These are phyloP conservation scores for Melanargia galathea DNA, from an alignment of 2,888 invertebrate genomes.

Conservation along the genomic window DNA sequence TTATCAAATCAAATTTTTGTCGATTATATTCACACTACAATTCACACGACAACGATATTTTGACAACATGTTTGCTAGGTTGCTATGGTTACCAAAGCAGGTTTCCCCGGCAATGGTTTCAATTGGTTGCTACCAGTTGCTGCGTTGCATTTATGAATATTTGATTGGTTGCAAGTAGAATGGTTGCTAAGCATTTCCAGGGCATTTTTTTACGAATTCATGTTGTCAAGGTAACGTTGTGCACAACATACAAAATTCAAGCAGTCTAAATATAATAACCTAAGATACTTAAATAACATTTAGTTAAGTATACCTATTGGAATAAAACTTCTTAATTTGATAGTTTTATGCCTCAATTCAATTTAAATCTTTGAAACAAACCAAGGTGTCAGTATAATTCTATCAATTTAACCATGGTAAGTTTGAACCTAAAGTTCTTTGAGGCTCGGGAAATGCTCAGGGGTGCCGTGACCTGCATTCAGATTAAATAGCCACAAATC, in stretches of 20 bases:
- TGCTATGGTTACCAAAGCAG: slow-evolving; percentile 1
- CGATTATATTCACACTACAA: too few species aligned
- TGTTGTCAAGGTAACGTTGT: slow-evolving; percentile 22
- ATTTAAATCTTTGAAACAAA: too few species aligned
- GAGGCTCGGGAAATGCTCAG: too few species aligned
- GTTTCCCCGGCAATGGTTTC: too few species aligned
- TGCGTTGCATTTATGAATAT: background rate
- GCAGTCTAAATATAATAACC: background rate
- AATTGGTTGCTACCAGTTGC: too few species aligned
- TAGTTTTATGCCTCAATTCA: too few species aligned
- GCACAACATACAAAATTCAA: background rate
- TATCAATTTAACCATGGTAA: slow-evolving; percentile 6
- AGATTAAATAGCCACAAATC: too few species aligned
- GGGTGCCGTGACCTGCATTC: too few species aligned
- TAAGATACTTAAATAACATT: background rate
- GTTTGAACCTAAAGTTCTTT: too few species aligned
- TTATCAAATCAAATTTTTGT: slow-evolving; percentile 5
- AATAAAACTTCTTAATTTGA: too few species aligned
- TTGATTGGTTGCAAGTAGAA: background rate
- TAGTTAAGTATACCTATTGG: background rate
- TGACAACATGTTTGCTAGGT: background rate
- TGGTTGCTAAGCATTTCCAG: slow-evolving; percentile 5
- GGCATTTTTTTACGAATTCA: background rate
- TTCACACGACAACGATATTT: background rate
- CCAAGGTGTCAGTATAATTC: too few species aligned